Base-by-base conservation (phyloP, 1,140 invertebrate species). In the Cyclina sinensis region DNA sequence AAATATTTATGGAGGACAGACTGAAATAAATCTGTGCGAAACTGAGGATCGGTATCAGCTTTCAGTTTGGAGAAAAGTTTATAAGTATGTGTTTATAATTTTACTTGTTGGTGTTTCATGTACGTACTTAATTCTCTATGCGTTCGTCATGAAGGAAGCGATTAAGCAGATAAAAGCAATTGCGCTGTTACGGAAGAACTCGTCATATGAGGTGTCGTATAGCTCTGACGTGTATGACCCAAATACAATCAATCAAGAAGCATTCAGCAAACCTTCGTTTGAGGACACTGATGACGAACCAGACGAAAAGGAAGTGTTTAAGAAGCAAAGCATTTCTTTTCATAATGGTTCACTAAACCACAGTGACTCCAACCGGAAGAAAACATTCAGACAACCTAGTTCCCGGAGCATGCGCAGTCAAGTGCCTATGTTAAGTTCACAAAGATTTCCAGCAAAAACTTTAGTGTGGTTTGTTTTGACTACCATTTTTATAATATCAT, bases 401-500 rank as follows among this genome's bases (percentile, higher is more conserved):
- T n/a, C 14, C n/a, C 24, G 30, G 27, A 85, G 82, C 46, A 14
- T 54, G 30, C n/a, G 46, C 30, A 70, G 82, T 51, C 65, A 54
- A 18, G 18, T 48, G 7, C 82, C 65, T 21, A 35, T 85, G 24
- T 14, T 73, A 51, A 27, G 27, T 11, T 37, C 57, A 11, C 65
- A 73, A 43, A 37, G 68, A 21, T 85, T 85, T 73, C 82, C 82
- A 37, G 54, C 82, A 16, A 86, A 86, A 48, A 86, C 84, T 1
- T 43, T 86, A 46, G 65, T 86, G 27, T 86, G 84, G 84, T 76
- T 86, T 46, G 74, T 86, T 24, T 32, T 86, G 32, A 86, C 84
- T 21, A 39, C 78, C 46, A 32, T 86, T 14, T 86, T 86, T 62
- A 78, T 86, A 43, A 30, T 78, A 46, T 37, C 84, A 18, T 78